Percentiles rank a stretch among this genome's conserved stretches.
phyloP scores from a whole-genome alignment of 2,888 invertebrate genomes.

The Rugalucina vietnamica region DNA sequence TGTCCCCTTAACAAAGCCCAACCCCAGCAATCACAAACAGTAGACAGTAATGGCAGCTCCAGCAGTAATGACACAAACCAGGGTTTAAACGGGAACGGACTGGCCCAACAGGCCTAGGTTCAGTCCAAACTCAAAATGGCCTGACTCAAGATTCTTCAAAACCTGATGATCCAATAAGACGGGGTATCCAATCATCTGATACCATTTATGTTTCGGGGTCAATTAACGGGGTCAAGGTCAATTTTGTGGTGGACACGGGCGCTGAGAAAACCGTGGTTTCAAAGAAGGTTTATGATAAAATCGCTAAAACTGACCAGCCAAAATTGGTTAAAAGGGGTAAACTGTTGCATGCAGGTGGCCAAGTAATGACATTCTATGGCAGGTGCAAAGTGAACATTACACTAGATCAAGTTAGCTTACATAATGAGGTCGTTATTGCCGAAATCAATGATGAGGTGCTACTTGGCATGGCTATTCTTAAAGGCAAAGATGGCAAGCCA shows the following conservation, averaged over 20 bases:
- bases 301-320: neutral
- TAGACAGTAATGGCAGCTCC: neutral
- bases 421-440: constrained; percentile 11
- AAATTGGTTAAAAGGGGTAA: constrained; percentile 6
- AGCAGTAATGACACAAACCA: neutral
- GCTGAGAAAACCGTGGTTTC: constrained; percentile 22
- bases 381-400: neutral
- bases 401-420: neutral
- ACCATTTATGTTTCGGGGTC: constrained; percentile 18
- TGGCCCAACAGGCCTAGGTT: constrained; percentile 22
- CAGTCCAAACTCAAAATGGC: constrained; percentile 19
- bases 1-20: neutral
- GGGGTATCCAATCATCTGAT: constrained; percentile 21
- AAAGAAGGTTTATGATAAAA: constrained; percentile 11
- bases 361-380: constrained; percentile 5
- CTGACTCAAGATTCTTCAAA: neutral
- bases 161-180: neutral
- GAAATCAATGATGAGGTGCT: constrained; percentile 36
- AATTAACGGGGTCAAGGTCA: neutral
- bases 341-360: constrained; percentile 22
- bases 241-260: constrained; percentile 24
- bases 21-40: neutral
- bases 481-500: constrained; percentile 18
- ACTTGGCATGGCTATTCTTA: constrained; percentile 31
- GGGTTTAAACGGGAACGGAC: constrained; percentile 36